Percentiles rank a stretch among this genome's conserved stretches.
These are phyloP conservation scores for Pantala flavescens DNA, from an alignment of 1,140 invertebrate species.

Conservation along the genomic window DNA sequence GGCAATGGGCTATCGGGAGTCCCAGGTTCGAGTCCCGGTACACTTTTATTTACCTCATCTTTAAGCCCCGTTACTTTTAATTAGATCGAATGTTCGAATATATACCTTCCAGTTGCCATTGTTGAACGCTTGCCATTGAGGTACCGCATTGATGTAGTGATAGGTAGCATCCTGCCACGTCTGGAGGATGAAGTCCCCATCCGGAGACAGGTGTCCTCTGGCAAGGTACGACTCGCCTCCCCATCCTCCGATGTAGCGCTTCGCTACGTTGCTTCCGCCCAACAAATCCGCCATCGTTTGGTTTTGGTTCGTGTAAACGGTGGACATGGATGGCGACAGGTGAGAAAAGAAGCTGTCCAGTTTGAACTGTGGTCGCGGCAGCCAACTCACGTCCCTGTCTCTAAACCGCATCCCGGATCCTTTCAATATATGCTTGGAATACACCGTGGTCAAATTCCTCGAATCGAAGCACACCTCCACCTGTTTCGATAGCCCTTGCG, in stretches of 20 bases:
- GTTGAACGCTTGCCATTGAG: conserved; percentile 27
- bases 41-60: too few relatives aligned
- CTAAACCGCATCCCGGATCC: not conserved
- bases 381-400: not conserved
- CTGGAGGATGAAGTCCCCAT: not conserved
- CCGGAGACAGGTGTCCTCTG: not conserved
- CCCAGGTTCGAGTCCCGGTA: too few relatives aligned
- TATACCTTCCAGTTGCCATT: conserved; percentile 24
- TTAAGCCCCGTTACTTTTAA: too few relatives aligned
- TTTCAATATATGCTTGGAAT: not conserved
- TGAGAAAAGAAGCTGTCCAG: not conserved
- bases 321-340: not conserved
- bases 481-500: not conserved
- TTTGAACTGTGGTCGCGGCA: not conserved
- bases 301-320: not conserved
- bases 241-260: not conserved
- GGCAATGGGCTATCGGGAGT: too few relatives aligned
- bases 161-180: conserved; percentile 22
- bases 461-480: not conserved
- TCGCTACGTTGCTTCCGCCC: not conserved
- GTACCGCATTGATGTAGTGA: conserved; percentile 24
- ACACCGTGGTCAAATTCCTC: not conserved
- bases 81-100: not conserved
- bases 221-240: not conserved
- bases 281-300: not conserved